A percentile compares a stretch with the other conserved stretches of the same genome.
Conservation (phyloP, 1,140 invertebrate genomes). For the Aphis craccivora region DNA sequence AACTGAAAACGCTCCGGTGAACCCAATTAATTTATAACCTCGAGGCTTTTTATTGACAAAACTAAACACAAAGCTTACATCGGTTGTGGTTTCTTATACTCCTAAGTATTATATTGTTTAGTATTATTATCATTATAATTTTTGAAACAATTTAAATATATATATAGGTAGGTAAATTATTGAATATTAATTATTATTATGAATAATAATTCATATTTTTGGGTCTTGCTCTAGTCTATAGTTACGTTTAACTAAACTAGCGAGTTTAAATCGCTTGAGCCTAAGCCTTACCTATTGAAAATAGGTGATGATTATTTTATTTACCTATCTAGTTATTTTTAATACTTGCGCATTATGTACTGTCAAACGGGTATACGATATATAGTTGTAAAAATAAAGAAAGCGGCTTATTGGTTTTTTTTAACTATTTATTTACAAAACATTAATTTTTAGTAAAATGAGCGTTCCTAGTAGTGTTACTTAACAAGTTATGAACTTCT, state of each 20-base stretch:
- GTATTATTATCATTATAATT: background rate
- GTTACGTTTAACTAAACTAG: background rate
- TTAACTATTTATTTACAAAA: background rate
- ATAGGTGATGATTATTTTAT: background rate
- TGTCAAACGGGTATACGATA: background rate
- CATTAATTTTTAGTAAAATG: background rate
- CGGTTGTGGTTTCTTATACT: background rate
- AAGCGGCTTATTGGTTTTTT: background rate
- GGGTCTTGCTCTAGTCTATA: no score
- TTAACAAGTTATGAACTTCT: background rate
- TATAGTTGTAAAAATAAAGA: background rate
- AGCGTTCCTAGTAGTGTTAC: background rate
- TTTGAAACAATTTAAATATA: background rate
- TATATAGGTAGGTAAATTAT: background rate
- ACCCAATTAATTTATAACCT: background rate
- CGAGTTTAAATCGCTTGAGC: background rate
- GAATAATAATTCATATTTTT: no score
- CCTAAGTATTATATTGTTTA: background rate
- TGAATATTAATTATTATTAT: no score
- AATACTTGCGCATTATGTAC: background rate
- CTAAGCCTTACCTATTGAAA: background rate
- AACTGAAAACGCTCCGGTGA: background rate
- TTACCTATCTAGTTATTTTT: background rate
- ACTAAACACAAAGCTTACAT: background rate
- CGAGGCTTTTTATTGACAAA: background rate